Base-by-base conservation (phyloP, 2,797 vertebrate species). In the Acrocephalus scirpaceus region DNA sequence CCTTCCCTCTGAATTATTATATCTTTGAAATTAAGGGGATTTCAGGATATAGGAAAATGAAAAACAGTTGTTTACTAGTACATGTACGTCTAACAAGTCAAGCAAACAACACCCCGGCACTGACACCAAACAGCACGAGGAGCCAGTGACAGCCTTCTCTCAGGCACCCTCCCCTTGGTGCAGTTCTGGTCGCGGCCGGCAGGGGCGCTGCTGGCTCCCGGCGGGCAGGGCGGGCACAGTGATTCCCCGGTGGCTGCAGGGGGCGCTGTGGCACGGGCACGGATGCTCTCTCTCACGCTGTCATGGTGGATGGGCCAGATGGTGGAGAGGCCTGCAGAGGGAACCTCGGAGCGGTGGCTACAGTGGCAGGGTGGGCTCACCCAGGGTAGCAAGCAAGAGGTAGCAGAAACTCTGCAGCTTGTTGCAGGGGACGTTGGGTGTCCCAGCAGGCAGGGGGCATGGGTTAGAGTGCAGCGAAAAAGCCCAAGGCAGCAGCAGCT, bases 271-370 rank as follows among this genome's bases (percentile, higher is more conserved):
- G 13, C 2, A 5, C 7, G 21, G 13, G 27, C 27, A 6, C 42
- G 6, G n/a, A 27, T 4, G 1, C 21, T 0, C 4, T 2, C 36
- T 29, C 36, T n/a, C 36, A 21, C 2, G 0, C 4, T 0, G 14
- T 3, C 13, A 27, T 10, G 36, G 47, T 0, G 11, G 15, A 3
- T 13, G 47, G 30, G 19, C 5, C 4, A 16, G 6, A 11, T 3
- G 34, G 45, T 3, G 3, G 6, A 10, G 32, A 25, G 1, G 42
- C 56, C 3, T 38, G 44, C 29, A 10, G 45, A 45, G 16, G 34
- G 56, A 50, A 26, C 23, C 16, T 10, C 3, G 4, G 30, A 27
- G 13, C 10, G 0, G 18, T 2, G 2, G 40, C 38, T 7, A 30
- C 30, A 8, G 21, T 0, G 1, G 22, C 29, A 32, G 8, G 10